These are phyloP conservation scores for Siniperca obscura DNA, from an alignment of 2,797 vertebrate species.

Conservation along the genomic window DNA sequence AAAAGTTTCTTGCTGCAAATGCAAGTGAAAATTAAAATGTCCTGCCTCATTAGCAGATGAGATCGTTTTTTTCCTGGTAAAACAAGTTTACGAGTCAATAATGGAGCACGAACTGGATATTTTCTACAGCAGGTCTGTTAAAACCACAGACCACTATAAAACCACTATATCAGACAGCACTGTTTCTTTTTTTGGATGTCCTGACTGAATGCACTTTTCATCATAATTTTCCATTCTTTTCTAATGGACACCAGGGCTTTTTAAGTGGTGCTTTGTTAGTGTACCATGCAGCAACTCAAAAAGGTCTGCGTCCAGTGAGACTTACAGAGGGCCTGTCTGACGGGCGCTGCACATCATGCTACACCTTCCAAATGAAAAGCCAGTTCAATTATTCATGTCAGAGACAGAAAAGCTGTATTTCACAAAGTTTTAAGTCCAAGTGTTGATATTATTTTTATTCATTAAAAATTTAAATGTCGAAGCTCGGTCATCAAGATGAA, in stretches of 20 bases:
- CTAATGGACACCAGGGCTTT: conserved; percentile 60
- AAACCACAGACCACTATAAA: conserved; percentile 16
- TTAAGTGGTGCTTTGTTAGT: conserved; percentile 63
- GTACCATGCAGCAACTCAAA: conserved; percentile 64
- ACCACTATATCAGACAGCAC: conserved; percentile 28
- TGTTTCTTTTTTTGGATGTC: conserved; percentile 26
- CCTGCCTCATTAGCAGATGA: not conserved
- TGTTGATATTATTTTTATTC: conserved; percentile 74
- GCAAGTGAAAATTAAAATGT: not conserved
- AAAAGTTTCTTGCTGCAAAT: conserved; percentile 2
- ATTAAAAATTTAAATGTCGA: conserved; percentile 68
- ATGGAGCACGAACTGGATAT: conserved; percentile 21
- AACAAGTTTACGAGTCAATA: conserved; percentile 10
- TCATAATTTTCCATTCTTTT: conserved; percentile 64
- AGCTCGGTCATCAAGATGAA: conserved; percentile 43
- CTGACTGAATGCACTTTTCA: conserved; percentile 61
- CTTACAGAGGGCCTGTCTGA: conserved; percentile 28
- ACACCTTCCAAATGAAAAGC: conserved; percentile 63
- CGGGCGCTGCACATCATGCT: conserved; percentile 38
- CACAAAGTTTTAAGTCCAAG: conserved; percentile 63
- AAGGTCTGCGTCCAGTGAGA: conserved; percentile 62
- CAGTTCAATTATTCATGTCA: conserved; percentile 77
- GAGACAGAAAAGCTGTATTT: conserved; percentile 66
- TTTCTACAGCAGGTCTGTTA: conserved; percentile 25
- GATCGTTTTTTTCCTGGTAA: not conserved